Conservation (phyloP, 2,888 invertebrate genomes). For the Pteria penguin region DNA sequence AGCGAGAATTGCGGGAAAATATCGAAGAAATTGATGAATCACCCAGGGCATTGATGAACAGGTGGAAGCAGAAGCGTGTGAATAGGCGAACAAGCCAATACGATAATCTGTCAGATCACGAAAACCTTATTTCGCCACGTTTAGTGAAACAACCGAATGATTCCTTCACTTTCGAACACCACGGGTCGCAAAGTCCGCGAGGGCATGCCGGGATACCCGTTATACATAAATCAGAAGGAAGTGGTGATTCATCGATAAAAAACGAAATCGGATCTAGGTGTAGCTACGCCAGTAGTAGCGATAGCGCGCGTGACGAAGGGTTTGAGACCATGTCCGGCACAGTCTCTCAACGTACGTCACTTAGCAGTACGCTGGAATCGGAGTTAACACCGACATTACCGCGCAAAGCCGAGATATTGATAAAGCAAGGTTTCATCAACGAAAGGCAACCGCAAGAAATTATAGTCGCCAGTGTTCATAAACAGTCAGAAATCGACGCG, state of each 20-base stretch:
- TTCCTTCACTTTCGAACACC: slow-evolving; percentile 38
- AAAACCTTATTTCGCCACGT: slow-evolving; percentile 53
- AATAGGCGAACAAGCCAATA: slow-evolving; percentile 64
- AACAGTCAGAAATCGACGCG: slow-evolving; percentile 62
- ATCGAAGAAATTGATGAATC: slow-evolving; percentile 61
- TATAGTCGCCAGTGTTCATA: slow-evolving; percentile 51
- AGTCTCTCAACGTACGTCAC: slow-evolving; percentile 76
- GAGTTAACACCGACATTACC: slow-evolving; percentile 63
- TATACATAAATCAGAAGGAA: slow-evolving; percentile 58
- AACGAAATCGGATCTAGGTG: slow-evolving; percentile 71
- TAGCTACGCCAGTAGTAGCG: slow-evolving; percentile 71
- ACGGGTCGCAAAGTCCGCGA: slow-evolving; percentile 49
- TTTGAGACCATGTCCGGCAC: slow-evolving; percentile 77
- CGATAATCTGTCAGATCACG: slow-evolving; percentile 69
- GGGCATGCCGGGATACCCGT: slow-evolving; percentile 45
- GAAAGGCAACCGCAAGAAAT: slow-evolving; percentile 47
- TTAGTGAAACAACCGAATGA: slow-evolving; percentile 28
- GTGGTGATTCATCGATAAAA: slow-evolving; percentile 57
- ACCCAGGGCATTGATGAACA: slow-evolving; percentile 63
- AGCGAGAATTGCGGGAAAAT: neutral
- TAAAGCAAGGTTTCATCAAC: neutral
- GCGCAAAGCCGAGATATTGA: slow-evolving; percentile 43
- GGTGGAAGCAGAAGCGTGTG: slow-evolving; percentile 66
- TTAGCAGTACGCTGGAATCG: slow-evolving; percentile 77
- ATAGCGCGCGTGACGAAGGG: slow-evolving; percentile 75